These are phyloP conservation scores for Petrolisthes manimaculis DNA, from an alignment of 2,888 invertebrate species.

Conservation along the genomic window DNA sequence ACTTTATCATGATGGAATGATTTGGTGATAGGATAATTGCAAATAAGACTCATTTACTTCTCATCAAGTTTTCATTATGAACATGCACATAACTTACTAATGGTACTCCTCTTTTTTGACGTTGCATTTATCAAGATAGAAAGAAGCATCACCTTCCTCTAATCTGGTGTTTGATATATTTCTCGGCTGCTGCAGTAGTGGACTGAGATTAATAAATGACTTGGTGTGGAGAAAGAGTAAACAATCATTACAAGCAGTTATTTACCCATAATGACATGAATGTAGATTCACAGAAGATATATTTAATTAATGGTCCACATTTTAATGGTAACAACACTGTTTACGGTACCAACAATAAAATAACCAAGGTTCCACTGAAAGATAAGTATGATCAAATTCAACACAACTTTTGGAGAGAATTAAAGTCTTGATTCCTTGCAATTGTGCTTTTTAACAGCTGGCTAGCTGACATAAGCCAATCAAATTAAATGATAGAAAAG, in stretches of 20 bases:
- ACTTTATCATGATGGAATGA: no score
- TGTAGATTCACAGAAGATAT: neutral
- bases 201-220: constrained; percentile 4
- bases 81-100: constrained; percentile 46
- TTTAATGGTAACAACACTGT: constrained; percentile 10
- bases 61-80: constrained; percentile 44
- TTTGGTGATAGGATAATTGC: neutral
- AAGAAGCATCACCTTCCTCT: constrained; percentile 14
- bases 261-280: neutral
- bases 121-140: constrained; percentile 22
- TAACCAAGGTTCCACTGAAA: neutral
- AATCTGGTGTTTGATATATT: constrained; percentile 32
- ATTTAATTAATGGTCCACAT: constrained; percentile 32
- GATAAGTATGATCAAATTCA: neutral
- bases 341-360: constrained; percentile 7
- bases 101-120: constrained; percentile 21
- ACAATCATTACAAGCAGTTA: neutral
- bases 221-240: neutral
- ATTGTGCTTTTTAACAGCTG: neutral
- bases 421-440: neutral
- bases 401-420: neutral
- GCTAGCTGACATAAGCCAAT: constrained; percentile 3
- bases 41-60: constrained; percentile 21
- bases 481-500: constrained; percentile 30
- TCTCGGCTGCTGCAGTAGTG: constrained; percentile 26